Evolutionary conservation across 2,113 vertebrate species (phyloP).

Genomic region (Picathartes gymnocephalus): DNA sequence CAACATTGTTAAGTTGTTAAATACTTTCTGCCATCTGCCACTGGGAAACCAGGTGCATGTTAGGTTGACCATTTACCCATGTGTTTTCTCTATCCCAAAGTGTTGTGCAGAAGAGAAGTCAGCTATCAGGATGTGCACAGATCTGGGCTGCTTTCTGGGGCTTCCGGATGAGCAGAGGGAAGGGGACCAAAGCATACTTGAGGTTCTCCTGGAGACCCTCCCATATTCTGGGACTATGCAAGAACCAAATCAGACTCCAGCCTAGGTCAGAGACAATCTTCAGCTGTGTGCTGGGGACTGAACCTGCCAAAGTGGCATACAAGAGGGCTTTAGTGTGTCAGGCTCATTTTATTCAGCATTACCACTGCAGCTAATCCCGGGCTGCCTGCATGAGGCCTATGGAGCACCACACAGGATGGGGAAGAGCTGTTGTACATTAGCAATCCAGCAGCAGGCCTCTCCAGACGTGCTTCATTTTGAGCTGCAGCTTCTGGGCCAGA

Average conservation of each 20-base stretch:
- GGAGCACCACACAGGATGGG: not conserved
- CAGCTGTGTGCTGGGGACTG: not conserved
- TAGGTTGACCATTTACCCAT: not conserved
- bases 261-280: not conserved
- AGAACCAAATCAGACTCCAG: not conserved
- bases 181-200: not conserved
- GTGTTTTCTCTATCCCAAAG: not conserved
- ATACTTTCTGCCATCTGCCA: not conserved
- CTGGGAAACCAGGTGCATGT: not conserved
- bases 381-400: not conserved
- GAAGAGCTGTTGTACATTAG: not conserved
- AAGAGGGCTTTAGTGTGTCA: not conserved
- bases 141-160: not conserved
- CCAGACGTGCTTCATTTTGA: not conserved
- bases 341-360: not conserved
- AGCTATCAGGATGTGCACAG: not conserved
- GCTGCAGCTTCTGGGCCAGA: not conserved
- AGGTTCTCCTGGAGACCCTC: not conserved
- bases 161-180: not conserved
- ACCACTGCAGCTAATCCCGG: not conserved
- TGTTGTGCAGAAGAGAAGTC: not conserved
- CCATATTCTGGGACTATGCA: not conserved
- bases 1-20: not conserved
- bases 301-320: not conserved
- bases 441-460: not conserved